phyloP scores from a whole-genome alignment of 2,888 invertebrate genomes.

The Agriotes lineatus region DNA sequence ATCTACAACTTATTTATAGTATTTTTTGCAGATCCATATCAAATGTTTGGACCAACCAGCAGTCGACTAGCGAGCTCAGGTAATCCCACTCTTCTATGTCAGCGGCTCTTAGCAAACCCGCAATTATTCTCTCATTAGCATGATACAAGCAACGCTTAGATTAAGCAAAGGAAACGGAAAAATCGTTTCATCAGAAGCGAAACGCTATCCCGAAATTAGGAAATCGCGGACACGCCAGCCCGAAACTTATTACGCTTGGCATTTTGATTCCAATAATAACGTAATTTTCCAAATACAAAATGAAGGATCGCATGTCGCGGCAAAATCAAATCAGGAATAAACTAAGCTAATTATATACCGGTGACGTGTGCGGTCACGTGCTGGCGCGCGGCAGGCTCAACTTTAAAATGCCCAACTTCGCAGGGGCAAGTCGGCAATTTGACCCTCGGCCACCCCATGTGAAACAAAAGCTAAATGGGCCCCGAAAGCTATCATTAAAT shows the following conservation, averaged over 20 bases:
- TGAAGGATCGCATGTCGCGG: constrained; percentile 60
- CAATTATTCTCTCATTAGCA: constrained; percentile 40
- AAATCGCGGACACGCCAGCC: constrained; percentile 47
- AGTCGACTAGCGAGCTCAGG: constrained; percentile 96
- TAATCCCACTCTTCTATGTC: constrained; percentile 64
- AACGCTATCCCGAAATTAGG: constrained; percentile 44
- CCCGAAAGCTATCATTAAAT: constrained; percentile 61
- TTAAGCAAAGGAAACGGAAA: constrained; percentile 35
- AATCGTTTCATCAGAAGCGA: constrained; percentile 39
- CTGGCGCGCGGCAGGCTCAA: constrained; percentile 33
- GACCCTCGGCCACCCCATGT: constrained; percentile 50
- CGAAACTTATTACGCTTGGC: constrained; percentile 44
- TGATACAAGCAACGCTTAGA: constrained; percentile 27
- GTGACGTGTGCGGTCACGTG: constrained; percentile 58
- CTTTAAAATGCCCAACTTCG: constrained; percentile 21
- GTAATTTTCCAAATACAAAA: constrained; percentile 45
- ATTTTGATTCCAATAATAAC: constrained; percentile 42
- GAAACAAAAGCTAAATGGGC: constrained; percentile 61
- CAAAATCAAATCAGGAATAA: constrained; percentile 61
- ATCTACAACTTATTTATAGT: neutral
- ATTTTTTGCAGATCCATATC: constrained; percentile 91
- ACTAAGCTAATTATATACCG: constrained; percentile 54
- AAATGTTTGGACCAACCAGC: constrained; percentile 97
- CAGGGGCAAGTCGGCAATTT: constrained; percentile 15
- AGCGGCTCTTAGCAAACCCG: constrained; percentile 3